Conservation (phyloP, 2,113 vertebrate genomes). For the Siniperca chuatsi region DNA sequence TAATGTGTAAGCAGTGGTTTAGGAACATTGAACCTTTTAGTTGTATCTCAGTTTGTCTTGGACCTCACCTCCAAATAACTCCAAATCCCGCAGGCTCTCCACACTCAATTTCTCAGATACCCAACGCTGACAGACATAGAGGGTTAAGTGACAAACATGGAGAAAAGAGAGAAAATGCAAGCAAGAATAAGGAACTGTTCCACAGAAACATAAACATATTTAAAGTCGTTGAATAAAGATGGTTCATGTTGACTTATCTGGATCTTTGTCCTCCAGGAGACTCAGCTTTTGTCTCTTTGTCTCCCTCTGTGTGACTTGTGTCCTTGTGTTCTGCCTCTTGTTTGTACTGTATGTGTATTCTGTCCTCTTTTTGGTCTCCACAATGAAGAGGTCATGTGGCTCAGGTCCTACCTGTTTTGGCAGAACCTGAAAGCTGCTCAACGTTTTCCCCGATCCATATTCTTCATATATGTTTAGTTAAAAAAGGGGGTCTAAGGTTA, state of each 20-base stretch:
- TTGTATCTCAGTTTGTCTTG: conserved; percentile 11
- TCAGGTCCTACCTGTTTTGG: neutral
- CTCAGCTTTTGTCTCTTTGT: neutral
- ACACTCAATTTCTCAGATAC: conserved; percentile 98
- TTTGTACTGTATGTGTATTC: neutral
- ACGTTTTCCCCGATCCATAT: too few species aligned
- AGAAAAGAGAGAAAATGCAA: conserved; percentile 57
- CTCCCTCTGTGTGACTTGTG: neutral
- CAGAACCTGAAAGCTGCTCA: neutral
- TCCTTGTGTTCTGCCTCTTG: neutral
- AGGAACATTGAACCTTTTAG: conserved; percentile 25
- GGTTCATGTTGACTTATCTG: conserved; percentile 2
- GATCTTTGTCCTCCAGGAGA: neutral
- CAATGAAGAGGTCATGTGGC: neutral
- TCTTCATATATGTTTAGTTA: too few species aligned
- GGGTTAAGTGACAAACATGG: conserved; percentile 64
- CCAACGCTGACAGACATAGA: conserved; percentile 90
- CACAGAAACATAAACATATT: conserved; percentile 31
- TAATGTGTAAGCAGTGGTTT: conserved; percentile 36
- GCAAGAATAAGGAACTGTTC: conserved; percentile 44
- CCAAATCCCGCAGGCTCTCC: conserved; percentile 97
- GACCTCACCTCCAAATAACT: conserved; percentile 97
- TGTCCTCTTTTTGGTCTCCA: neutral
- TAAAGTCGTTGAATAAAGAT: conserved; percentile 29
- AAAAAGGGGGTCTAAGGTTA: too few species aligned